Base-by-base conservation (phyloP, 2,797 vertebrate species). In the Heliangelus exortis region DNA sequence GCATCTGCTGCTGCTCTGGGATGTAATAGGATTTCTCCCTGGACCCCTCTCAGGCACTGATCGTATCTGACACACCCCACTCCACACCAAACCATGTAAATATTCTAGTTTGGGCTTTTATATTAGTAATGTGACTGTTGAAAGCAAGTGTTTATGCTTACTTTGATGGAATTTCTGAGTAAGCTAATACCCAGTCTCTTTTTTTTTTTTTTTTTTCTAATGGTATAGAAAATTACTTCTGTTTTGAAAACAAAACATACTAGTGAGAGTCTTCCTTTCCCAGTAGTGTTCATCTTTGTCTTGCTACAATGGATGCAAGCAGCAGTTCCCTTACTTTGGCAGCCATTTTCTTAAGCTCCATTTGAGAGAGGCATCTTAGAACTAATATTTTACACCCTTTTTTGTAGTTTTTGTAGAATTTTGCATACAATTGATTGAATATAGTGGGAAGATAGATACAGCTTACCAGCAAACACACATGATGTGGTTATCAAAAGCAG, bases 301-400 rank as follows among this genome's bases (percentile, higher is more conserved):
- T 62, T 50, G 6, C 36, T 23, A 87, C 43, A 31, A 26, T 71
- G 57, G 45, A 21, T 87, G 36, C 7, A 29, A 61, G 43, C 23
- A 72, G 58, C 22, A 89, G 74, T 36, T 85, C 77, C 58, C 36
- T 77, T 80, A 20, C 36, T 87, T 92, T 61, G 82, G 47, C 82
- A 82, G 62, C 79, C 87, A 84, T 96, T 95, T 96, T 89, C 84
- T 92, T 85, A 80, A 91, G 16, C 22, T 79, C 48, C 22, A 2
- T 79, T 81, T 86, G 31, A 54, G 71, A 57, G 26, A 61, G 41
- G 28, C 48, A 57, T 4, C 43, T 81, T 65, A 84, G 17, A 75
- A 17, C 23, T 11, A 20, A 47, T 51, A 47, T 87, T 75, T 75
- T 47, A 43, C 4, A 14, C 8, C 11, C 5, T 74, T 54, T 79